phyloP scores from a whole-genome alignment of 2,113 vertebrate species.

The Nesospiza acunhae region DNA sequence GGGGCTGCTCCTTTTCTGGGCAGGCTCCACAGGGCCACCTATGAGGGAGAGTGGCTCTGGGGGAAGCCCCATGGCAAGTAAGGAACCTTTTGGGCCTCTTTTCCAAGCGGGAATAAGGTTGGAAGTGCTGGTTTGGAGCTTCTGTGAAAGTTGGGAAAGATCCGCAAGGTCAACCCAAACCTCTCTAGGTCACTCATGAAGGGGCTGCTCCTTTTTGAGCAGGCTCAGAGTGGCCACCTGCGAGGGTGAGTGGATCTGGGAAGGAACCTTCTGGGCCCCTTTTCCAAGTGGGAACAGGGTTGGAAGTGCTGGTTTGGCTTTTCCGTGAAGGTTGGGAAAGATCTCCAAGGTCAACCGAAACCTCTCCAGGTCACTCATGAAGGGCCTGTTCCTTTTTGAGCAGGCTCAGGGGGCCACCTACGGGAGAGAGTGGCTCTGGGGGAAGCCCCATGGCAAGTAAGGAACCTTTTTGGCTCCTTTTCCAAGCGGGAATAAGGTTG shows the following conservation, averaged over 20 bases:
- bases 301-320: not conserved
- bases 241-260: slow-evolving; percentile 72
- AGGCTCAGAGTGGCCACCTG: slow-evolving; percentile 11
- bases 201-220: not conserved
- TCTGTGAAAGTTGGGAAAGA: not conserved
- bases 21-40: no score
- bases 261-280: rapidly evolving
- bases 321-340: not conserved
- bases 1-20: no score
- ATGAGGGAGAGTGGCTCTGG: no score
- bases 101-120: no score
- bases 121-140: not conserved
- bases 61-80: no score
- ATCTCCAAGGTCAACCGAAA: not conserved
- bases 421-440: slow-evolving; percentile 70
- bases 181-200: no score
- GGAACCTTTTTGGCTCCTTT: not conserved
- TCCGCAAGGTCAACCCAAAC: no score
- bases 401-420: slow-evolving; percentile 58
- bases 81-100: no score
- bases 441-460: slow-evolving; percentile 78
- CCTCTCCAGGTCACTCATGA: no score
- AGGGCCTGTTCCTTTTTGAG: not conserved
- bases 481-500: rapidly evolving
- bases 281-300: rapidly evolving